A percentile compares a stretch with the other conserved stretches of the same genome.
Evolutionary conservation across 2,113 vertebrate genomes (phyloP).

Genomic region (Actinemys pallida): DNA sequence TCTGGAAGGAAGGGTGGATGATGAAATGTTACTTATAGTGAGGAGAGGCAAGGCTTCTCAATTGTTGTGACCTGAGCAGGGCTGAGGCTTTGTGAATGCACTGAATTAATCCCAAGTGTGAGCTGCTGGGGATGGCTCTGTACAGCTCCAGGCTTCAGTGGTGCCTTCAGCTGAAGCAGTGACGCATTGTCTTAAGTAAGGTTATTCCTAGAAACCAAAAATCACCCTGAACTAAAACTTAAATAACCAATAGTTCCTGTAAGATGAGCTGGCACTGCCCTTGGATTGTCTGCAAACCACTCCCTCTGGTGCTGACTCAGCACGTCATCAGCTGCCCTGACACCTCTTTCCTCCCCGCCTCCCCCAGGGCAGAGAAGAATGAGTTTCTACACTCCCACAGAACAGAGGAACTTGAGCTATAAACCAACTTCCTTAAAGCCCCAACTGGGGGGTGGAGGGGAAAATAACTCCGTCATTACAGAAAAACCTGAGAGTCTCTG

Average conservation of each 20-base stretch:
- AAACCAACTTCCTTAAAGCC: neutral
- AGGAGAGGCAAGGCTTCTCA: neutral
- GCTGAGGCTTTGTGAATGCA: neutral
- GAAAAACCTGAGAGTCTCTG: no score
- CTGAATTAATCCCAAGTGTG: neutral
- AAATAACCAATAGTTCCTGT: neutral
- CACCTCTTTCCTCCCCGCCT: neutral
- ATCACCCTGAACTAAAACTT: neutral
- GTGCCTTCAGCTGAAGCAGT: fast-evolving
- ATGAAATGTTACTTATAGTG: neutral
- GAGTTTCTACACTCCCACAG: neutral
- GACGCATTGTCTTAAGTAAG: neutral
- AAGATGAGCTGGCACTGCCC: neutral
- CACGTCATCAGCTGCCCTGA: neutral
- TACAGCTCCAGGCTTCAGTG: neutral
- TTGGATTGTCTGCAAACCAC: neutral
- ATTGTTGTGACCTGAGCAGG: neutral
- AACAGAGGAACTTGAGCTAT: neutral
- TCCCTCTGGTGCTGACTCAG: neutral
- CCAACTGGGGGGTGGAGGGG: neutral
- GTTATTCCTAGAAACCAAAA: neutral
- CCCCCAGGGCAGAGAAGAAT: neutral
- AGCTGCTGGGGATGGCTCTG: neutral
- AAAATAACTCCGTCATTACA: neutral
- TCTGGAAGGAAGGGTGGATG: neutral